A percentile compares a stretch with the other conserved stretches of the same genome.
Conservation (phyloP, 2,113 vertebrate species). For the Tragelaphus scriptus region DNA sequence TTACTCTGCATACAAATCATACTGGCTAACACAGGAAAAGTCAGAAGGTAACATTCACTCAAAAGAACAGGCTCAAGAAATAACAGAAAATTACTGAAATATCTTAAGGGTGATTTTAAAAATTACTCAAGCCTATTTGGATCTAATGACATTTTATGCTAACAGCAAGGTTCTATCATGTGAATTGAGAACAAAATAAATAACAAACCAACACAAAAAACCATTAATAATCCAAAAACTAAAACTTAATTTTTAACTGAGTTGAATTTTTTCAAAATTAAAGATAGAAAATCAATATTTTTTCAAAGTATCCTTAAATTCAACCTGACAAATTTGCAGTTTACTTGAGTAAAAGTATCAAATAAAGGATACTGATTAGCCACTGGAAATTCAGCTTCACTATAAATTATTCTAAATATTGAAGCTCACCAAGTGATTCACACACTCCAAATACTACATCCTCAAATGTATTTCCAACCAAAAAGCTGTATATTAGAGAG, state of each 20-base stretch:
- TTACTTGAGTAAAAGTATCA: neutral
- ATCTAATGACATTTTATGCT: neutral
- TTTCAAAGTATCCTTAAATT: neutral
- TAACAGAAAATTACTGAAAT: neutral
- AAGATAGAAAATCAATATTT: neutral
- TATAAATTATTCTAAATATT: neutral
- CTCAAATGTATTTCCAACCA: neutral
- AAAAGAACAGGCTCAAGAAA: neutral
- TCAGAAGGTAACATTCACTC: neutral
- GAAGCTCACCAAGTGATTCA: neutral
- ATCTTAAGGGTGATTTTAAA: neutral
- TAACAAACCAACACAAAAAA: neutral
- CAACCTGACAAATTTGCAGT: neutral
- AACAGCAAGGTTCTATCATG: neutral
- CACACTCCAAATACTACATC: neutral
- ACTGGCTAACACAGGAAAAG: neutral
- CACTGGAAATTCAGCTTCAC: neutral
- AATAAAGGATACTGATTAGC: neutral
- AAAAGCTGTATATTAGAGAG: neutral
- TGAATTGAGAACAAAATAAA: neutral
- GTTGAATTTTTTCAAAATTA: neutral
- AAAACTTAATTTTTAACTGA: neutral
- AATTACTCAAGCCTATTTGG: neutral
- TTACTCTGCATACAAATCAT: neutral
- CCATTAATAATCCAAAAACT: neutral